Conservation (phyloP, 2,797 vertebrate species). For the Sebastes nivosus region DNA sequence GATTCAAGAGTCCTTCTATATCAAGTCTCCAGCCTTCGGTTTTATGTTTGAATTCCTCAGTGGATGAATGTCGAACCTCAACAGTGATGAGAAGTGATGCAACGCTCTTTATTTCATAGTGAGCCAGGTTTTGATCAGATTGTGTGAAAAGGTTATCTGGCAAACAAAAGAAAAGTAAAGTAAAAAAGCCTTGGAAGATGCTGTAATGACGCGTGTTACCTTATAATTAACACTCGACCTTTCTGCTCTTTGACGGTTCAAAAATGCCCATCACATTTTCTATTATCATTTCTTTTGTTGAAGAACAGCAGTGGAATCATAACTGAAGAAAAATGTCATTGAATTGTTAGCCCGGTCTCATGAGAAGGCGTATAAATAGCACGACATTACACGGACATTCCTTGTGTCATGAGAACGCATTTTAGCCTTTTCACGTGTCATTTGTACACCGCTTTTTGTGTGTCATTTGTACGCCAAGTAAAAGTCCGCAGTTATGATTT, state of each 20-base stretch:
- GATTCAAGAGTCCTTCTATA: background rate
- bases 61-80: background rate
- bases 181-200: background rate
- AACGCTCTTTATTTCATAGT: background rate
- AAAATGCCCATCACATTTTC: background rate
- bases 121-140: background rate
- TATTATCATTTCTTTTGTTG: constrained; percentile 12
- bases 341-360: background rate
- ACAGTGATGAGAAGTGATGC: background rate
- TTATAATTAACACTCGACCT: background rate
- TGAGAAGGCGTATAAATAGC: background rate
- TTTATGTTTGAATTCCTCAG: background rate
- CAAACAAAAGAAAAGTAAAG: background rate
- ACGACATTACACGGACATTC: background rate
- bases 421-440: too few species aligned
- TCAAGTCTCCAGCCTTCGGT: background rate
- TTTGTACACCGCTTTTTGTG: too few species aligned
- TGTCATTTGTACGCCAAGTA: too few species aligned
- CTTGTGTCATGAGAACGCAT: background rate
- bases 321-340: constrained; percentile 36
- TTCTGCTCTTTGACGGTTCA: background rate
- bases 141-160: background rate
- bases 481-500: too few species aligned
- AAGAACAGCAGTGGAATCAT: constrained; percentile 25
- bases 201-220: background rate